phyloP scores from a whole-genome alignment of 2,888 invertebrate genomes.

The Coecobrya sp. region DNA sequence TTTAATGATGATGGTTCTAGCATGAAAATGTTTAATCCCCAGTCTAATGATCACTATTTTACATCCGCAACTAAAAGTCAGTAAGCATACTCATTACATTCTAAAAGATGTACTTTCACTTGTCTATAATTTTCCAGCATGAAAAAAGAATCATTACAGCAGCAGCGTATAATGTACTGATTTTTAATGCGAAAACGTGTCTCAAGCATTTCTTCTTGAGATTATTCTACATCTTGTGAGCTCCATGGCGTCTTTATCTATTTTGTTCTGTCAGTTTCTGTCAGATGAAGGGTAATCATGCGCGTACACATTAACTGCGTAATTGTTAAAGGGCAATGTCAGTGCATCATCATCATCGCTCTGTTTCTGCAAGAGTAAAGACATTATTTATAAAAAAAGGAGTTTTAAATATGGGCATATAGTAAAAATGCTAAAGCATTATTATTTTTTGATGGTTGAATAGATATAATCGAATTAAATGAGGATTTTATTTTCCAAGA shows the following conservation, averaged over 20 bases:
- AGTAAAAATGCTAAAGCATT: too few relatives aligned
- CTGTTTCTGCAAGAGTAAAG: not conserved
- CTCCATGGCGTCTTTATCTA: slow-evolving; percentile 1
- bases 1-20: slow-evolving; percentile 54
- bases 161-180: not conserved
- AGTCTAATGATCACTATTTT: not conserved
- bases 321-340: slow-evolving; percentile 20
- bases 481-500: not conserved
- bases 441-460: not conserved
- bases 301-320: not conserved
- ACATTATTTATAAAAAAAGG: not conserved
- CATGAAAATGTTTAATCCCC: slow-evolving; percentile 12
- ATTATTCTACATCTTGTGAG: not conserved
- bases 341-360: not conserved
- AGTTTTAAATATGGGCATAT: not conserved
- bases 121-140: not conserved
- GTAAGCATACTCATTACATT: not conserved
- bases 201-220: not conserved
- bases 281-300: not conserved
- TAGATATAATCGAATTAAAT: not conserved
- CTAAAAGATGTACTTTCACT: not conserved
- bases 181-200: slow-evolving; percentile 15
- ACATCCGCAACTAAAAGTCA: too few relatives aligned
- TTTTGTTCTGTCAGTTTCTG: not conserved
- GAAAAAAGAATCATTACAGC: not conserved